A percentile compares a stretch with the other conserved stretches of the same genome.
Evolutionary conservation across 1,140 invertebrate genomes (phyloP).

Genomic region (Aphelenchoides fujianensis): DNA sequence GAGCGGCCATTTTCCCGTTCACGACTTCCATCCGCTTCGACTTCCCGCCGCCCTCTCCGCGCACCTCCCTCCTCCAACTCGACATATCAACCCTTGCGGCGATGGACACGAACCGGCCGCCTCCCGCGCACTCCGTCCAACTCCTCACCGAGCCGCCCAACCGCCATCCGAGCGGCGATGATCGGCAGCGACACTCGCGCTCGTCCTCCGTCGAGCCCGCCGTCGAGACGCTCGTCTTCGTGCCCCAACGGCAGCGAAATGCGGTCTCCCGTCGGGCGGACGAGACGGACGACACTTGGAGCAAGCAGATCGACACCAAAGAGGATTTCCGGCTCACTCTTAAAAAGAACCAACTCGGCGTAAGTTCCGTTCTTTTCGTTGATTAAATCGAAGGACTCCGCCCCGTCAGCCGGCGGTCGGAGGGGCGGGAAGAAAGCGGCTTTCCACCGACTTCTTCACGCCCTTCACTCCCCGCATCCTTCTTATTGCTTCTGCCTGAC

Average conservation of each 20-base stretch:
- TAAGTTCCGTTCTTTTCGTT: conserved; percentile 28
- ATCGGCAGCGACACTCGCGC: neutral
- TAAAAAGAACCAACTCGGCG: conserved; percentile 40
- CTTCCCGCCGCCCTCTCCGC: neutral
- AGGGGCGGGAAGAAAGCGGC: too few relatives aligned
- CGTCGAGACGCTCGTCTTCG: conserved; percentile 24
- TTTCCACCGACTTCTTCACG: too few relatives aligned
- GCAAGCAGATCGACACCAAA: conserved; percentile 47
- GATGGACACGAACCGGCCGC: neutral
- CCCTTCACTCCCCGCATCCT: too few relatives aligned
- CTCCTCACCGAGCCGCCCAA: neutral
- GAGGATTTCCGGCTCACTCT: conserved; percentile 47
- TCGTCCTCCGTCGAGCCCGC: neutral
- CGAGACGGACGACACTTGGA: conserved; percentile 57
- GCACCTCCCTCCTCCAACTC: neutral
- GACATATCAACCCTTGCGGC: neutral
- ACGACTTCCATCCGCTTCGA: neutral
- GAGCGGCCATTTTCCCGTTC: conserved; percentile 1
- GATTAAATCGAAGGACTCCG: too few relatives aligned
- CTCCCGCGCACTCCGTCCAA: neutral
- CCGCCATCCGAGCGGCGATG: neutral
- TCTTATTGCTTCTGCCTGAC: too few relatives aligned
- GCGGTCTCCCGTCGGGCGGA: conserved; percentile 53
- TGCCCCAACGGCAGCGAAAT: conserved; percentile 44
- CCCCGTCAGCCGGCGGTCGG: too few relatives aligned